Percentiles rank a stretch among this genome's conserved stretches.
phyloP scores from a whole-genome alignment of 1,140 invertebrate genomes.

The Ostrea denselamellosa region DNA sequence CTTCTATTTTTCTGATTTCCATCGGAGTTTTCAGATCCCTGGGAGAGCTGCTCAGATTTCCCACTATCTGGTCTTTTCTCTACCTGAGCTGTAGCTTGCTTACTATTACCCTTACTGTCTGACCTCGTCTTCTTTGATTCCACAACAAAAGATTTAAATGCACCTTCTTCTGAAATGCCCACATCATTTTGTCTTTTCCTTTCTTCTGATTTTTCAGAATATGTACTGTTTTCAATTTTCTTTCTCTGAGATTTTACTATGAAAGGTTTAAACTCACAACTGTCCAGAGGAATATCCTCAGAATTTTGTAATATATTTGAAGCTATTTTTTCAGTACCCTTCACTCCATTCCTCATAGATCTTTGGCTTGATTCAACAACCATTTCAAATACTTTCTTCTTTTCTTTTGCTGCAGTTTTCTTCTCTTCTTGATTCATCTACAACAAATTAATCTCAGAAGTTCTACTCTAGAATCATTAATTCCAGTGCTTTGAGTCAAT shows the following conservation, averaged over 20 bases:
- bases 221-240: background rate
- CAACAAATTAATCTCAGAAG: background rate
- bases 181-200: background rate
- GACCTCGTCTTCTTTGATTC: background rate
- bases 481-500: too few relatives aligned
- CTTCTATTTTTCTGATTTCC: background rate
- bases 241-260: background rate
- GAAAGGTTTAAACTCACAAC: background rate
- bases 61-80: background rate
- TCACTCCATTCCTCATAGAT: background rate
- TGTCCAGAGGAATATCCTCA: background rate
- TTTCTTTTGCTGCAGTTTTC: background rate
- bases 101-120: background rate
- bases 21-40: background rate
- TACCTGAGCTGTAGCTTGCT: background rate
- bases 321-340: background rate
- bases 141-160: background rate
- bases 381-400: constrained; percentile 19
- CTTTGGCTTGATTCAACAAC: background rate
- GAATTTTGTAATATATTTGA: background rate
- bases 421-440: background rate
- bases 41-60: background rate
- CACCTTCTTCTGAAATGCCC: background rate
- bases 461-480: too few relatives aligned
- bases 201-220: background rate